Evolutionary conservation across 37 sponge, comb jelly and placozoan genomes (phyloP).

Genomic region (Eunapius fragilis): DNA sequence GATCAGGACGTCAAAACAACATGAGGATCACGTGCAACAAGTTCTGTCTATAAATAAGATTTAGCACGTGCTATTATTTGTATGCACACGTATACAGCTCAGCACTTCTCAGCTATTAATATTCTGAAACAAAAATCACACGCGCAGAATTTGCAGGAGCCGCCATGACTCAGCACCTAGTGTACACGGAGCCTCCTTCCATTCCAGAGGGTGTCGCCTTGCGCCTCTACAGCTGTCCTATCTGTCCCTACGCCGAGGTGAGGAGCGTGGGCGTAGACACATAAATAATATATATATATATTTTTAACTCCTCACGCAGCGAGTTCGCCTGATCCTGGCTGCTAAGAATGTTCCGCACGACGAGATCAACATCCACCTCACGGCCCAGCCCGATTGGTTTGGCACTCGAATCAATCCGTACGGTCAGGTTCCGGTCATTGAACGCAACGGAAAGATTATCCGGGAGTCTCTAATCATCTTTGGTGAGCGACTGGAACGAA

Average conservation of each 20-base stretch:
- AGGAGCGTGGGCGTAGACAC: not conserved
- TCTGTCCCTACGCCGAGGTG: conserved; percentile 86
- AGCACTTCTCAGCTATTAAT: no score
- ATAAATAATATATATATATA: not conserved
- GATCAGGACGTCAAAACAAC: no score
- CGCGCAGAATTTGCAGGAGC: no score
- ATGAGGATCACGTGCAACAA: no score
- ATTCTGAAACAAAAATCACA: no score
- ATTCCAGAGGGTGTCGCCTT: conserved; percentile 38
- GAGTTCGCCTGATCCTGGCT: conserved; percentile 62
- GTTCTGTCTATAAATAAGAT: no score
- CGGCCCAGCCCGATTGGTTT: conserved; percentile 79
- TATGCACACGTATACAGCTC: no score
- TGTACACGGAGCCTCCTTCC: conserved; percentile 48
- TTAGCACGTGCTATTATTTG: no score
- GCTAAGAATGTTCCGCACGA: conserved; percentile 45
- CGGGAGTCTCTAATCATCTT: conserved; percentile 68
- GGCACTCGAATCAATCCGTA: conserved; percentile 55
- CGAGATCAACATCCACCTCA: conserved; percentile 65
- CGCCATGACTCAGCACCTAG: conserved; percentile 21
- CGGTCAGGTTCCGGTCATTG: conserved; percentile 62
- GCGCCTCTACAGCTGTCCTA: conserved; percentile 77
- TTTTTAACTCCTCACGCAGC: conserved; percentile 11
- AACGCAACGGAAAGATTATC: conserved; percentile 67
- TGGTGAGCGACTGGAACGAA: no score